These are phyloP conservation scores for Mimachlamys varia DNA, from an alignment of 2,888 invertebrate genomes.

Conservation along the genomic window DNA sequence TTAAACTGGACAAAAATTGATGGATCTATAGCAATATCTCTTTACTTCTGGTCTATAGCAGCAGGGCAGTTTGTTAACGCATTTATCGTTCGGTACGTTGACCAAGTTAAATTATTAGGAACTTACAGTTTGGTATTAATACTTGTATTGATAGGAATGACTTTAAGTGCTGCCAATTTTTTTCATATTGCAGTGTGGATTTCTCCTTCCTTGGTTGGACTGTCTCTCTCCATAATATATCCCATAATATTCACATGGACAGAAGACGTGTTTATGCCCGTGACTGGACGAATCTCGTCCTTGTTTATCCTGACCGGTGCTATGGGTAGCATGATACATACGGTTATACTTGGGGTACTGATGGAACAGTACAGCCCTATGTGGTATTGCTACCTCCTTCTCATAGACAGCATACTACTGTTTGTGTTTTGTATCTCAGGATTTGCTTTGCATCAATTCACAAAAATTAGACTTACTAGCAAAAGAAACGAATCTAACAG, in stretches of 20 bases:
- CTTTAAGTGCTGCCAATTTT: not conserved
- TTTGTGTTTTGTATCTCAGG: too few species aligned
- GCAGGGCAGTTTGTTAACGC: not conserved
- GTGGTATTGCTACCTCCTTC: slow-evolving; percentile 4
- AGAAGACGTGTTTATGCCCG: not conserved
- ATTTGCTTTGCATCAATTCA: too few species aligned
- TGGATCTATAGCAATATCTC: not conserved
- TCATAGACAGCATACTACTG: not conserved
- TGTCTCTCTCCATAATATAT: not conserved
- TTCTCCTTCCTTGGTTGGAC: too few species aligned
- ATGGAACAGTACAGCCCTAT: not conserved
- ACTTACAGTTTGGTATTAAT: not conserved
- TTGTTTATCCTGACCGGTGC: not conserved
- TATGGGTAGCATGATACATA: not conserved
- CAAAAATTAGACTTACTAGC: too few species aligned
- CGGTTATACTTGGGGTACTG: not conserved
- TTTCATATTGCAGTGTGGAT: not conserved
- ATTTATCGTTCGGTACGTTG: not conserved
- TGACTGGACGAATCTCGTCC: not conserved
- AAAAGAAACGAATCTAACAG: too few species aligned
- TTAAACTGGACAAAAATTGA: not conserved
- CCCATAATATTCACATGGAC: not conserved
- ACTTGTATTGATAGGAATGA: not conserved
- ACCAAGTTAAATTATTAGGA: not conserved
- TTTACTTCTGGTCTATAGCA: not conserved